Evolutionary conservation across 2,797 vertebrate species (phyloP), one percentile per base, ranked within the genome.

Genomic region (Nyctibius grandis): DNA sequence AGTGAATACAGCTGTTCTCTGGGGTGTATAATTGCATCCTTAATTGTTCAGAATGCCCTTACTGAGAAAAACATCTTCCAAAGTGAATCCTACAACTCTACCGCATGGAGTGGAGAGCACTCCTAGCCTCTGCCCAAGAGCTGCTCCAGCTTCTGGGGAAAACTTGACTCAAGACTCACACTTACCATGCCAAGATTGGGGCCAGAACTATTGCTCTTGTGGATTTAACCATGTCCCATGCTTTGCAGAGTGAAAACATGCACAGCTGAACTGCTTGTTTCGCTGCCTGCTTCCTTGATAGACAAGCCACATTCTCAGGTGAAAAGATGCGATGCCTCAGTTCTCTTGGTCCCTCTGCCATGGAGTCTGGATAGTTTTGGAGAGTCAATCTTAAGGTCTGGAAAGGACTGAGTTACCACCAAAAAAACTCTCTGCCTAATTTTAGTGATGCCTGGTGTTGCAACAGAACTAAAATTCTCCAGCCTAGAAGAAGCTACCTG

Each of bases 1-100:
- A 73, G 34, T 15, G 36, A 70, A 70, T n/a, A 60, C 11, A 54
- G 47, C 70, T 82, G 53, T 82, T 61, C 70, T 85, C 75, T 70
- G 61, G 57, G 47, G 60, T 90, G 67, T 65, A 40, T 67, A 93
- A 89, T 78, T 91, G 44, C 75, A 67, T 74, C 44, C 83, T 89
- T 96, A 85, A 90, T 81, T 75, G 53, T 53, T 74, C 67, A 20
- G 56, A 77, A 38, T 31, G 56, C 20, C 57, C 53, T 91, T 65
- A 26, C 20, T 5, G 20, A 70, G 38, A 36, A 84, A 77, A 81
- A 17, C 22, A 56, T 50, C n/a, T 54, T 72, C 53, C 18, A 31
- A 61, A 63, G 44, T 9, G 33, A 82, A 28, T 67, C 34, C 53
- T 17, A 14, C 1, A 6, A 42, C 25, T 25, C 50, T 79, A 15